Conservation (phyloP, 2,888 invertebrate species). For the Caenorhabditis zanzibari region DNA sequence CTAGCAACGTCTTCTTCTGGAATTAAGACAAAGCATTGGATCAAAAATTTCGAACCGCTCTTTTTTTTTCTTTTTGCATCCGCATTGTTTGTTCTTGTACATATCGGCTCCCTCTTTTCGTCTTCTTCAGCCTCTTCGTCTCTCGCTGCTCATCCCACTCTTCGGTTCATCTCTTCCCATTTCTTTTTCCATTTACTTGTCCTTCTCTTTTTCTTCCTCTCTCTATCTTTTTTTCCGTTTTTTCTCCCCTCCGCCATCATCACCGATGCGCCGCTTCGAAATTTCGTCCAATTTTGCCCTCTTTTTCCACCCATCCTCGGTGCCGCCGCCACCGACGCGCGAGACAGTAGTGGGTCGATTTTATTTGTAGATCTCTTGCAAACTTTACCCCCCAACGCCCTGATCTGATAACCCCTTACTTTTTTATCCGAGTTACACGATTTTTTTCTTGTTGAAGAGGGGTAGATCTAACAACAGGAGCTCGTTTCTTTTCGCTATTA, state of each 20-base stretch:
- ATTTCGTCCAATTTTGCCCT: slow-evolving; percentile 46
- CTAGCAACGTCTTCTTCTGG: slow-evolving; percentile 14
- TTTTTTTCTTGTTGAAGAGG: slow-evolving; percentile 34
- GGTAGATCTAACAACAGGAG: not conserved
- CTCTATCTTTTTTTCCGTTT: slow-evolving; percentile 19
- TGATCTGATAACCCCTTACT: slow-evolving; percentile 46
- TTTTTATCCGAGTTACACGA: slow-evolving; percentile 39
- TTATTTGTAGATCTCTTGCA: slow-evolving; percentile 65
- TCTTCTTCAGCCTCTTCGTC: slow-evolving; percentile 45
- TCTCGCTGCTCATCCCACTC: slow-evolving; percentile 27
- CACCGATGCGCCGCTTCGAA: slow-evolving; percentile 31
- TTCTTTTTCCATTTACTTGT: slow-evolving; percentile 52
- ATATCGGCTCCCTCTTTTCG: slow-evolving; percentile 43
- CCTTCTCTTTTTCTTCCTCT: slow-evolving; percentile 16
- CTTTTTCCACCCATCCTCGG: slow-evolving; percentile 17
- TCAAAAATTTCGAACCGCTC: slow-evolving; percentile 18
- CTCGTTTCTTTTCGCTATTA: not conserved
- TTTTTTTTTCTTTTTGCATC: slow-evolving; percentile 14
- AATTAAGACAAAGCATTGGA: slow-evolving; percentile 6
- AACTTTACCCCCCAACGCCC: slow-evolving; percentile 18
- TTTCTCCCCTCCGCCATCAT: slow-evolving; percentile 20
- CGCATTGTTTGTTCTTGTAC: slow-evolving; percentile 62
- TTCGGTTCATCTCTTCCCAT: slow-evolving; percentile 31
- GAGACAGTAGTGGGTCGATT: slow-evolving; percentile 31
- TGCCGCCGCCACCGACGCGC: not conserved